Evolutionary conservation across 2,113 vertebrate species (phyloP), one percentile per base, ranked within the genome.

Genomic region (Myotis yumanensis): DNA sequence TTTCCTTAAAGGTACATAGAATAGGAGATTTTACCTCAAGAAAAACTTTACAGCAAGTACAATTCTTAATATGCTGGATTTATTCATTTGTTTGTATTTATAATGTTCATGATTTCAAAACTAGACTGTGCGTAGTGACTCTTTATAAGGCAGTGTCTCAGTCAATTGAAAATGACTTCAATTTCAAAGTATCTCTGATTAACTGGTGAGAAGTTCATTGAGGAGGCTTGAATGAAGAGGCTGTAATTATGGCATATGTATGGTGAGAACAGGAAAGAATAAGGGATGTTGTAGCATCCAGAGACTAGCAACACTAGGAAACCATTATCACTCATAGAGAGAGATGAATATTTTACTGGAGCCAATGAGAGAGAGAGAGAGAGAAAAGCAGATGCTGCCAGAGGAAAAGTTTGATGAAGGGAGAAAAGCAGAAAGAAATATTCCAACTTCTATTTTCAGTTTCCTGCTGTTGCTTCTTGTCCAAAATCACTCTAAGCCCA

Each of bases 111-210:
- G 17, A 86, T 77, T 90, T 32, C 32, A 30, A 51, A 82, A 89
- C 9, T 22, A 89, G 28, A 89, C 15, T 68, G 5, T 46, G 46
- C 54, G 5, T 76, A 35, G 52, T 86, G 32, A 57, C 11, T 64
- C 2, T 43, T 11, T 48, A 22, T 80, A 22, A 51, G 57, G 48
- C 20, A 64, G 32, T 81, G 43, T 46, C 23, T 57, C 7, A 43
- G 40, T 9, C 59, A 28, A 25, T 59, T 59, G 57, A 59, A 59
- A 98, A 97, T 95, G 83, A 97, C 97, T 98, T 98, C 92, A 97
- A 43, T 98, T 98, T 98, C 97, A 98, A 98, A 97, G 92, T 79
- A 94, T 40, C 84, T 98, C 98, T 98, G 97, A 98, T 98, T 98
- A 98, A 98, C 83, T 96, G 94, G 92, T 97, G 46, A 76, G 88